Evolutionary conservation across 2,888 invertebrate genomes (phyloP).

Genomic region (Nomada fucata): DNA sequence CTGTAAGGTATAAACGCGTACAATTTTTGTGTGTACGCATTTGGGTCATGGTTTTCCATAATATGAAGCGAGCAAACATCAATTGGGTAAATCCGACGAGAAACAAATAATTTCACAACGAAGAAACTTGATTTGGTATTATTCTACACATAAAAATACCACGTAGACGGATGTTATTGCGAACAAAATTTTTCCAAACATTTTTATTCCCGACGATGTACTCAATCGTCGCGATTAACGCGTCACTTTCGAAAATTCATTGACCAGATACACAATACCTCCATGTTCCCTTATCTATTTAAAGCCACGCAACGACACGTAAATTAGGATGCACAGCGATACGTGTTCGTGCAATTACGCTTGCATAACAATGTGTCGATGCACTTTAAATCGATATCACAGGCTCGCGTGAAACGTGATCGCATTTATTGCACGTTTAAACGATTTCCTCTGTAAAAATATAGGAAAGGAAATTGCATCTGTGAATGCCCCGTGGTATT

Average conservation of each 20-base stretch:
- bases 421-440: conserved; percentile 27
- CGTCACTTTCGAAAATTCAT: conserved; percentile 29
- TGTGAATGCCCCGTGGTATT: background rate
- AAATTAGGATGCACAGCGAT: conserved; percentile 49
- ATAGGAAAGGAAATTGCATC: conserved; percentile 2
- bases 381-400: conserved; percentile 50
- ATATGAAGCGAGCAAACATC: no score
- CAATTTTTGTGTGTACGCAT: no score
- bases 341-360: conserved; percentile 36
- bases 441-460: background rate
- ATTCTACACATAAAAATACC: no score
- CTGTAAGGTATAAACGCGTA: background rate
- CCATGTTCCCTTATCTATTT: conserved; percentile 27
- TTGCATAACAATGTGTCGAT: conserved; percentile 57
- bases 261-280: background rate
- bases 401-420: conserved; percentile 21
- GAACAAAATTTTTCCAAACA: no score
- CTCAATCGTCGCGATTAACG: background rate
- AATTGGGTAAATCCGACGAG: no score
- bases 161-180: no score
- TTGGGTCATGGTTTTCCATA: no score
- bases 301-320: conserved; percentile 23
- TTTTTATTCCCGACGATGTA: background rate
- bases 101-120: no score
- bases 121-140: no score